Evolutionary conservation across 2,797 vertebrate species (phyloP), one percentile per base, ranked within the genome.

Genomic region (Smutsia gigantea): DNA sequence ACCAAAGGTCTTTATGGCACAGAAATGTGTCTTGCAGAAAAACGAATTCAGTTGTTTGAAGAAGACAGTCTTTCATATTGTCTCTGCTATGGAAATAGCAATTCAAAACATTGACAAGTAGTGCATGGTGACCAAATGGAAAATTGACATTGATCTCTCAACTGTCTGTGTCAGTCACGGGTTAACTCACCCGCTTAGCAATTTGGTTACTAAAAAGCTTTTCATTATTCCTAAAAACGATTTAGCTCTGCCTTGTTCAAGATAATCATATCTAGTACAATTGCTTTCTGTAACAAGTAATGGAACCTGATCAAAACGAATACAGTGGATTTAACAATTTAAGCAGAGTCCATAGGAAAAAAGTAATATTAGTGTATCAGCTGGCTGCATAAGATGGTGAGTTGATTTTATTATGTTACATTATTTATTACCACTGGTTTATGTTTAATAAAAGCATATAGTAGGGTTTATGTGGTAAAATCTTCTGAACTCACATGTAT

Each of bases 31-130:
- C 61, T 86, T 79, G 8, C 6, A 78, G 85, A 61, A 78, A 90
- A 94, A 55, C n/a, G 81, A 82, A 82, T 82, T 81, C n/a, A 86
- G 25, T 71, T 78, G 68, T 77, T 92, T 88, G 4, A 13, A 84
- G 74, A 82, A 90, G 34, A 75, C 39, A 51, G 25, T 49, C 55
- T 89, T 92, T 94, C 18, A 37, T 18, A 59, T 46, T 84, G 7
- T 25, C 4, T 42, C 53, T 82, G 42, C 39, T 68, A 46, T 5
- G 51, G 31, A 92, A 81, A 69, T 23, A 51, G 14, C 18, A n/a
- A 71, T 85, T 87, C 61, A 77, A 61, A 95, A n/a, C 12, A 51
- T 46, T 55, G 17, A 31, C 51, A 68, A 66, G 13, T 51, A 75
- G 12, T 8, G 87, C 37, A 34, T 7, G 3, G n/a, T 51, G 3